Evolutionary conservation across 2,797 vertebrate species (phyloP).

Genomic region (Sebastes paucispinis): DNA sequence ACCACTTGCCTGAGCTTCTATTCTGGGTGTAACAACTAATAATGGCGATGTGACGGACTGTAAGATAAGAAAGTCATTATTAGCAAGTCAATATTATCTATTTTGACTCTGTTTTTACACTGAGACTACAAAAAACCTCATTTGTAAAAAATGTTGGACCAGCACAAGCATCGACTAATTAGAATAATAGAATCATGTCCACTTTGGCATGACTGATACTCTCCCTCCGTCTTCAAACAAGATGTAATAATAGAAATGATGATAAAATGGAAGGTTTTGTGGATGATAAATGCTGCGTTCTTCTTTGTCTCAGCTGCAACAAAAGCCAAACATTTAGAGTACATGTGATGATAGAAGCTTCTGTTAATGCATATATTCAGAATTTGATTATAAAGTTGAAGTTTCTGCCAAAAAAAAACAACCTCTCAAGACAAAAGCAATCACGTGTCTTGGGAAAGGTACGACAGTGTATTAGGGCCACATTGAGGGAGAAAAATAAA

Average conservation of each 20-base stretch:
- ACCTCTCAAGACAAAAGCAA: neutral
- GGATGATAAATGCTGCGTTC: constrained; percentile 10
- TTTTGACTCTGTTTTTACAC: constrained; percentile 47
- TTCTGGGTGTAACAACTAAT: constrained; percentile 34
- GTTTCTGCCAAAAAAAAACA: neutral
- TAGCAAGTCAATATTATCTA: constrained; percentile 44
- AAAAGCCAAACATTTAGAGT: constrained; percentile 22
- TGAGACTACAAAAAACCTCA: constrained; percentile 28
- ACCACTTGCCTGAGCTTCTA: constrained; percentile 28
- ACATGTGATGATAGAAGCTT: neutral
- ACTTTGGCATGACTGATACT: constrained; percentile 40
- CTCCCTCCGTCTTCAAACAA: constrained; percentile 23
- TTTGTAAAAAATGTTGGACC: constrained; percentile 35
- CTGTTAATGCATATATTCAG: neutral
- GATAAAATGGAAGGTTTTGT: constrained; percentile 18
- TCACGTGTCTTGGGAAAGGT: neutral
- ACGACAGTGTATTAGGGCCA: too few relatives aligned
- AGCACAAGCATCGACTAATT: constrained; percentile 33
- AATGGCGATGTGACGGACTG: constrained; percentile 34
- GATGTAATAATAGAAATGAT: constrained; percentile 30
- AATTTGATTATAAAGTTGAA: neutral
- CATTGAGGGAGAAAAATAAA: too few relatives aligned
- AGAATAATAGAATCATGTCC: constrained; percentile 39
- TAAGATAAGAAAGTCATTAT: constrained; percentile 57
- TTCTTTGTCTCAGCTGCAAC: constrained; percentile 9